A percentile compares a stretch with the other conserved stretches of the same genome.
These are phyloP conservation scores for Heterocephalus glaber DNA, from an alignment of 2,113 vertebrate genomes.

Conservation along the genomic window DNA sequence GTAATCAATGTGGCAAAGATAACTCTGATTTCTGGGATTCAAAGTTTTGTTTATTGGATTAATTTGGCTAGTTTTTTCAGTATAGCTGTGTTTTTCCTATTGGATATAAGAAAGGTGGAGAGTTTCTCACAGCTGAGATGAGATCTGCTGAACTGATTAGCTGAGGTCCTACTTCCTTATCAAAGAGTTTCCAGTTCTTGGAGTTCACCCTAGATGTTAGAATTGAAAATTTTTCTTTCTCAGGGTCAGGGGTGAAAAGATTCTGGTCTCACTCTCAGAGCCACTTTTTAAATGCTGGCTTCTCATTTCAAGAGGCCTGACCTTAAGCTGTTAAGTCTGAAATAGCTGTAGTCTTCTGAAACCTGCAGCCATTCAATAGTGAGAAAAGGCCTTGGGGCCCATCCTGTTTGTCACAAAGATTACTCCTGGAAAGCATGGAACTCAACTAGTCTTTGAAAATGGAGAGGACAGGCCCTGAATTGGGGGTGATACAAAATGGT, in stretches of 20 bases:
- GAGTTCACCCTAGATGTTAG: background rate
- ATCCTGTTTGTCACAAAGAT: background rate
- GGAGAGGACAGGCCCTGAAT: background rate
- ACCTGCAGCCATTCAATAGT: background rate
- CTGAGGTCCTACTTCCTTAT: slow-evolving; percentile 31
- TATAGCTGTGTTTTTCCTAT: background rate
- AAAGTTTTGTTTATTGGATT: background rate
- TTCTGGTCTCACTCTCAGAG: background rate
- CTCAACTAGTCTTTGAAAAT: background rate
- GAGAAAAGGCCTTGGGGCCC: background rate
- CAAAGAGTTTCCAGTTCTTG: background rate
- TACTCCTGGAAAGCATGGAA: background rate
- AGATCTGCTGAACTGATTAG: background rate
- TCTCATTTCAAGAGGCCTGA: slow-evolving; percentile 12
- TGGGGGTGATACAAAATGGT: background rate
- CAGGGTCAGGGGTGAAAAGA: slow-evolving; percentile 24
- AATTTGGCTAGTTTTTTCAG: background rate
- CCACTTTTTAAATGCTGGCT: slow-evolving; percentile 4
- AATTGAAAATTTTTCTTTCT: slow-evolving; percentile 35
- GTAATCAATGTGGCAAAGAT: slow-evolving; percentile 6
- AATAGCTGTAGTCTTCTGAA: background rate
- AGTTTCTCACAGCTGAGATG: background rate
- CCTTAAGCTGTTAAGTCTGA: slow-evolving; percentile 32
- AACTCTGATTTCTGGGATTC: background rate
- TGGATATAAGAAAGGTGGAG: background rate